These are phyloP conservation scores for Nettapus auritus DNA, from an alignment of 2,113 vertebrate species.

Conservation along the genomic window DNA sequence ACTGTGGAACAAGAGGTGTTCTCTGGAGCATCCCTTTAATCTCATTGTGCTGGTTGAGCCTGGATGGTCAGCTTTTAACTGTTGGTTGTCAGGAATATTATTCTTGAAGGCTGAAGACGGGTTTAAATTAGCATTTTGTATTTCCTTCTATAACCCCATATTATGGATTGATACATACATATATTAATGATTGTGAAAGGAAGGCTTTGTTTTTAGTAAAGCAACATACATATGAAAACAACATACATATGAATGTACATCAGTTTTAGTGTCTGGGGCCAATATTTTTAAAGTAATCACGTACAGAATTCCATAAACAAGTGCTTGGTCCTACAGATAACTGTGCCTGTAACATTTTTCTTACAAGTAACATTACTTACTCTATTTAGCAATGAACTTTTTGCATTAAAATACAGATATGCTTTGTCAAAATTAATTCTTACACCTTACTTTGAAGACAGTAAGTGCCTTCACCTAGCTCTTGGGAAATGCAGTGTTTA, in stretches of 20 bases:
- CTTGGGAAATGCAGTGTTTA: neutral
- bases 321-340: neutral
- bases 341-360: neutral
- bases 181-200: neutral
- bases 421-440: neutral
- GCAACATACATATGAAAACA: too few species aligned
- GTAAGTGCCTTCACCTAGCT: neutral
- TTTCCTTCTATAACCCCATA: neutral
- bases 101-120: neutral
- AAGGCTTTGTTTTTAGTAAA: neutral
- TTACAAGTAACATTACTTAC: neutral
- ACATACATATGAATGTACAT: neutral
- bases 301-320: neutral
- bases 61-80: neutral
- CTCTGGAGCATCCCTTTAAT: accelerated
- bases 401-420: neutral
- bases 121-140: neutral
- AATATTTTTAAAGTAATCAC: neutral
- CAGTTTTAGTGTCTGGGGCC: neutral
- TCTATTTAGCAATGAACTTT: neutral
- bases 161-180: neutral
- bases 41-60: accelerated
- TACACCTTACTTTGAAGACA: neutral
- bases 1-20: neutral
- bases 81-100: neutral